A percentile compares a stretch with the other conserved stretches of the same genome.
These are phyloP conservation scores for Zelleria hepariella DNA, from an alignment of 2,888 invertebrate species.

Conservation along the genomic window DNA sequence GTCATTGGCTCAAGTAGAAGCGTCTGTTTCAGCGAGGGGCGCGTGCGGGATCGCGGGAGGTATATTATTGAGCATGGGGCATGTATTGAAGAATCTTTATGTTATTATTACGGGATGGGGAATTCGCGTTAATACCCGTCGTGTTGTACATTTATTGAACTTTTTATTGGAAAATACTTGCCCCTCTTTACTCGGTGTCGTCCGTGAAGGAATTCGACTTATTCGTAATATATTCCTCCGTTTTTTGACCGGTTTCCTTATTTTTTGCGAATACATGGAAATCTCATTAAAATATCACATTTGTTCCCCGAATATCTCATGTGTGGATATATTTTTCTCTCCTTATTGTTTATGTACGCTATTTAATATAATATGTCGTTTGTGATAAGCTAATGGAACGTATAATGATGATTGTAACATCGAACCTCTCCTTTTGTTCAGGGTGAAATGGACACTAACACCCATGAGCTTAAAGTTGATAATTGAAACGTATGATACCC, in stretches of 20 bases:
- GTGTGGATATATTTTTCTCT: background rate
- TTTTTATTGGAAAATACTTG: conserved; percentile 59
- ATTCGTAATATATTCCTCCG: conserved; percentile 11
- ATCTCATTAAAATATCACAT: conserved; percentile 4
- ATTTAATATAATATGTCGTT: too few relatives aligned
- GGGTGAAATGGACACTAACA: too few relatives aligned
- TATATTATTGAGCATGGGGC: conserved; percentile 33
- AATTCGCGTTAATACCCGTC: conserved; percentile 57
- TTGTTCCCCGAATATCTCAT: background rate
- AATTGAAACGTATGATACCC: background rate
- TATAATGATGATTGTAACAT: too few relatives aligned
- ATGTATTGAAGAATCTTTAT: conserved; percentile 59
- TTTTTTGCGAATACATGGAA: background rate
- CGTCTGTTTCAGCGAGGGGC: conserved; percentile 7
- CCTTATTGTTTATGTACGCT: too few relatives aligned
- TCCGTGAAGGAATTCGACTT: conserved; percentile 18
- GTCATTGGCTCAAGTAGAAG: conserved; percentile 15
- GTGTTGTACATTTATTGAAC: conserved; percentile 49
- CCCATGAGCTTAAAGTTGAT: too few relatives aligned
- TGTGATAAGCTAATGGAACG: too few relatives aligned
- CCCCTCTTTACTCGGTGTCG: conserved; percentile 28
- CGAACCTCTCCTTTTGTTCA: too few relatives aligned
- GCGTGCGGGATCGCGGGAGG: conserved; percentile 11
- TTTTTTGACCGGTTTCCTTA: background rate
- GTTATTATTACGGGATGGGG: conserved; percentile 54